Conservation (phyloP, 1,140 invertebrate species). For the Caligus rogercresseyi region DNA sequence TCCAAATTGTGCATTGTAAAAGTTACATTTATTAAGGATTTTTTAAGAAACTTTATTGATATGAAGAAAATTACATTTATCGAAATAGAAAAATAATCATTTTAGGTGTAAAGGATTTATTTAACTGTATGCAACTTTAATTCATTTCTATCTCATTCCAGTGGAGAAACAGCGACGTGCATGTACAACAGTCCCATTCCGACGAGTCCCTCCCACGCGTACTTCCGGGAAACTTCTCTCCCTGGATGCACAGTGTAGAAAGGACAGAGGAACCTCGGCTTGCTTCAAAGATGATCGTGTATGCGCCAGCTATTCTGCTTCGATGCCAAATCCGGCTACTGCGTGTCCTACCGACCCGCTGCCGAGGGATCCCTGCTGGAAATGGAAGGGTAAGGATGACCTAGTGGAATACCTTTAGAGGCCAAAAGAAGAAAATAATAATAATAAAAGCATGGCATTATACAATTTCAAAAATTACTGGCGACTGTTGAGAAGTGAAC, state of each 20-base stretch:
- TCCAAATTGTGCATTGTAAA: too few relatives aligned
- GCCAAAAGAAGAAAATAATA: too few relatives aligned
- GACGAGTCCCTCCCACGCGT: slow-evolving; percentile 71
- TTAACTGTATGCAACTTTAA: slow-evolving; percentile 17
- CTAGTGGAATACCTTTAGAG: too few relatives aligned
- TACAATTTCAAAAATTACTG: neutral
- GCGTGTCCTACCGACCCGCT: slow-evolving; percentile 80
- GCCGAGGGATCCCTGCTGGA: slow-evolving; percentile 78
- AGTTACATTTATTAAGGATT: too few relatives aligned
- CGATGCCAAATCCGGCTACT: slow-evolving; percentile 79
- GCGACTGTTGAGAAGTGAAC: neutral
- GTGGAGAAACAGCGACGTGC: slow-evolving; percentile 81
- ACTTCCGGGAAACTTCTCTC: slow-evolving; percentile 71
- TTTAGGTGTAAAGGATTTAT: neutral
- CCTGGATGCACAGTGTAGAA: slow-evolving; percentile 75
- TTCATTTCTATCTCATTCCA: slow-evolving; percentile 31
- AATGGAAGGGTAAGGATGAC: slow-evolving; percentile 58
- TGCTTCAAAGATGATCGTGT: slow-evolving; percentile 80
- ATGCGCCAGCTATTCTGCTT: slow-evolving; percentile 90
- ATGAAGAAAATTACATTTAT: neutral
- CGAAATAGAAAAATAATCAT: neutral
- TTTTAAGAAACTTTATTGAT: too few relatives aligned
- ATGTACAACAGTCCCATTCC: slow-evolving; percentile 84
- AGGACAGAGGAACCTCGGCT: slow-evolving; percentile 78
- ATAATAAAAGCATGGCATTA: too few relatives aligned